A percentile compares a stretch with the other conserved stretches of the same genome.
These are phyloP conservation scores for Gallinago paraguaiae DNA, from an alignment of 2,113 vertebrate genomes.

Conservation along the genomic window DNA sequence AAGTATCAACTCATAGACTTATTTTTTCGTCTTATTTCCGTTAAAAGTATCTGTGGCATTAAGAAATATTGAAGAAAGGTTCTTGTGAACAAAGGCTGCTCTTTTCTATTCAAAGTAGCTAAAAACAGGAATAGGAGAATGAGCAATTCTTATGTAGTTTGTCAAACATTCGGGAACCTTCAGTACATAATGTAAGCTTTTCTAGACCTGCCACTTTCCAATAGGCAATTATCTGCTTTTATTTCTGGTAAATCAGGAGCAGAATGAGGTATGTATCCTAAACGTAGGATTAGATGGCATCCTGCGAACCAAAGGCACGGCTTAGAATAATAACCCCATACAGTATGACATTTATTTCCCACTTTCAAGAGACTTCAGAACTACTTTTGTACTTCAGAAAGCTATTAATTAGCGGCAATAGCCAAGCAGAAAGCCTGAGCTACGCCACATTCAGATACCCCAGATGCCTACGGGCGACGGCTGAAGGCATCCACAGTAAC, in stretches of 20 bases:
- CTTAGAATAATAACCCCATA: neutral
- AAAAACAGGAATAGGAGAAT: neutral
- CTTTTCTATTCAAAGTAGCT: neutral
- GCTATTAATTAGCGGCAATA: neutral
- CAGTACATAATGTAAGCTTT: neutral
- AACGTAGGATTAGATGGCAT: neutral
- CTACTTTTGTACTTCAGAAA: neutral
- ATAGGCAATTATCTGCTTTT: neutral
- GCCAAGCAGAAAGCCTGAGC: neutral
- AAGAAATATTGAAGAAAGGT: neutral
- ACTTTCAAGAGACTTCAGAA: neutral
- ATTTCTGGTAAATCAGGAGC: neutral
- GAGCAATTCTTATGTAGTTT: neutral
- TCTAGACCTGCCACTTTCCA: neutral
- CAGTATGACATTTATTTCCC: neutral
- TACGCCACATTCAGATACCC: accelerated
- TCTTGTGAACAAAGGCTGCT: neutral
- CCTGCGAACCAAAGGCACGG: neutral
- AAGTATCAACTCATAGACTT: neutral
- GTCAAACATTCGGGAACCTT: neutral
- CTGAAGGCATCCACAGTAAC: neutral
- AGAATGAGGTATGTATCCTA: neutral
- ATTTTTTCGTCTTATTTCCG: neutral
- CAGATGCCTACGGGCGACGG: neutral
- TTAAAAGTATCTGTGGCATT: neutral